Evolutionary conservation across 2,888 invertebrate species (phyloP), one percentile per base, ranked within the genome.

Genomic region (Amblyteles armatorius): DNA sequence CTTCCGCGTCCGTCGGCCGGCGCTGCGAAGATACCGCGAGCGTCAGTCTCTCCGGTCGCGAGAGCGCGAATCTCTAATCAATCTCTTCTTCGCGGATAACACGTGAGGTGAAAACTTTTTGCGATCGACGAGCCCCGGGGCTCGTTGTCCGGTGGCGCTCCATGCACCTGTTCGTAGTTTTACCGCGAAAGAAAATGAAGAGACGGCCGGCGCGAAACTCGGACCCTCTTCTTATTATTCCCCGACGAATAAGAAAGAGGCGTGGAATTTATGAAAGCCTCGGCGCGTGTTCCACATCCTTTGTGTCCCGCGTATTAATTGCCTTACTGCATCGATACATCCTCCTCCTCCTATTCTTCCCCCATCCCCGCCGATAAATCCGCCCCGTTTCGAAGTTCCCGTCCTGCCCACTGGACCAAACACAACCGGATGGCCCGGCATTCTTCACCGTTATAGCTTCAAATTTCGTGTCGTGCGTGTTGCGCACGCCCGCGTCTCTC

Each of bases 301-400:
- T 84, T 80, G 83, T 80, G 83, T 84, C 71, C 80, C 65, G 67
- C 26, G 71, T 60, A 80, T 84, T 44, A 80, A 84, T 84, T 80
- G 67, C 76, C 22, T 22, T 57, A 16, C 67, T 67, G 60, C 60
- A 63, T 65, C 33, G 50, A 57, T 60, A 44, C 68, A 74, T 73
- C 73, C 36, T 40, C 63, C 36, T 48, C 68, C 52, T 19, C 50
- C 19, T 63, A 40, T 44, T 76, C 40, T 36, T n/a, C n/a, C n/a
- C n/a, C 74, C 50, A 67, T 74, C 40, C 50, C 29, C 33, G 60
- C 16, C 60, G 6, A 63, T 63, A 29, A 33, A 16, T 63, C 60
- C 60, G 60, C n/a, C 60, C 26, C 29, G 26, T 33, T n/a, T 6
- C n/a, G 2, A n/a, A 57, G 22, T 11, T 13, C 50, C 52, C 69